These are phyloP conservation scores for Scolopax bukidnonensis DNA, from an alignment of 2,797 vertebrate species.

Conservation along the genomic window DNA sequence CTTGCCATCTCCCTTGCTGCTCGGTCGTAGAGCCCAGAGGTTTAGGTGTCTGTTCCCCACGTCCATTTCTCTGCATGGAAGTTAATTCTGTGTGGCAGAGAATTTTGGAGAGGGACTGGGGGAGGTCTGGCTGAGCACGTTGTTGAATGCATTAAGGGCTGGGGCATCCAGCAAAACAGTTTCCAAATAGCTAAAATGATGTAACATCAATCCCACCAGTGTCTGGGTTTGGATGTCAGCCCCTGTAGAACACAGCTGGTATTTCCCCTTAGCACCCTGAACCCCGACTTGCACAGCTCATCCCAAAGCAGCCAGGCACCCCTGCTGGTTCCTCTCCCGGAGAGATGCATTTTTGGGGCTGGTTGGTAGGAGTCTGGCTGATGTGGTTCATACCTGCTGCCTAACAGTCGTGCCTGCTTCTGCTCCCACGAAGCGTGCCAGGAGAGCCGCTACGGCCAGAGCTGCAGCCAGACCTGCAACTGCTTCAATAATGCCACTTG, in stretches of 20 bases:
- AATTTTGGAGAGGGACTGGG: neutral
- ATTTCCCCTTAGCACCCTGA: neutral
- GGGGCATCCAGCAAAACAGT: neutral
- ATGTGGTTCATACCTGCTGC: neutral
- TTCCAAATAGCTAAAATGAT: neutral
- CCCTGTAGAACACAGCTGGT: neutral
- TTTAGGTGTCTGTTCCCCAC: neutral
- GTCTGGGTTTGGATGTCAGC: rapidly evolving
- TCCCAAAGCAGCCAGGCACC: neutral
- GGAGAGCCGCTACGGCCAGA: conserved; percentile 81
- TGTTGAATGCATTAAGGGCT: neutral
- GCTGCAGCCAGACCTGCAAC: conserved; percentile 86
- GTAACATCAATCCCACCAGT: rapidly evolving
- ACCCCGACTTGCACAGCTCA: rapidly evolving
- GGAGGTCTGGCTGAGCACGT: neutral
- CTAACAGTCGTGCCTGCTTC: neutral
- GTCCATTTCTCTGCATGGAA: neutral
- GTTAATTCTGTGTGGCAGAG: neutral
- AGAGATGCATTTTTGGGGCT: rapidly evolving
- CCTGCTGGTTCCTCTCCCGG: neutral
- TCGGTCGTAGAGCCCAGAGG: rapidly evolving
- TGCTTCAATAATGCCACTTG: conserved; percentile 87
- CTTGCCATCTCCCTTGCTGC: rapidly evolving
- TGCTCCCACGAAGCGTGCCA: conserved; percentile 82
- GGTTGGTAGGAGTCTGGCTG: neutral